Evolutionary conservation across 2,888 invertebrate genomes (phyloP).

Genomic region (Dermolepida albohirtum): DNA sequence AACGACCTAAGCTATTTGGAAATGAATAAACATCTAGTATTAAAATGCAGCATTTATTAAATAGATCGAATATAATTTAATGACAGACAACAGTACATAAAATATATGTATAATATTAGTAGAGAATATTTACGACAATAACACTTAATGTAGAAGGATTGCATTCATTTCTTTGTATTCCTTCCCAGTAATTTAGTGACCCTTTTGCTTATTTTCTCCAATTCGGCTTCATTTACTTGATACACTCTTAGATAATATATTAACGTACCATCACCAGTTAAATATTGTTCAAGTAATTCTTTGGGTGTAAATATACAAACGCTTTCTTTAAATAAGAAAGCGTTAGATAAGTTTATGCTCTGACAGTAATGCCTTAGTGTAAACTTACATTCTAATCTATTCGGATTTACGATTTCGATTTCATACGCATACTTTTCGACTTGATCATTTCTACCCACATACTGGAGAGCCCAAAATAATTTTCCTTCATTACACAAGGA

Average conservation of each 20-base stretch:
- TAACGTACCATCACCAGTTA: not conserved
- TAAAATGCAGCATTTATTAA: too few relatives aligned
- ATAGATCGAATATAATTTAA: too few relatives aligned
- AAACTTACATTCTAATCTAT: constrained; percentile 13
- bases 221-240: constrained; percentile 1
- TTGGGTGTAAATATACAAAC: constrained; percentile 30
- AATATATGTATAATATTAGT: too few relatives aligned
- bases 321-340: constrained; percentile 19
- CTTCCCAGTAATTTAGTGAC: constrained; percentile 8
- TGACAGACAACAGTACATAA: too few relatives aligned
- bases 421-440: constrained; percentile 23
- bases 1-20: too few relatives aligned
- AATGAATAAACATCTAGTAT: too few relatives aligned
- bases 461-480: constrained; percentile 36
- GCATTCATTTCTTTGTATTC: not conserved
- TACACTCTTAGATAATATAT: constrained; percentile 26
- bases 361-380: constrained; percentile 28
- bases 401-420: constrained; percentile 33
- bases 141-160: too few relatives aligned
- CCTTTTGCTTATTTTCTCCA: not conserved
- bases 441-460: constrained; percentile 11
- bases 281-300: constrained; percentile 15
- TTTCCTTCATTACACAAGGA: constrained; percentile 14
- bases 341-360: constrained; percentile 22
- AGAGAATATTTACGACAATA: too few relatives aligned